These are phyloP conservation scores for Vireo griseus DNA, from an alignment of 2,797 vertebrate genomes.

Conservation along the genomic window DNA sequence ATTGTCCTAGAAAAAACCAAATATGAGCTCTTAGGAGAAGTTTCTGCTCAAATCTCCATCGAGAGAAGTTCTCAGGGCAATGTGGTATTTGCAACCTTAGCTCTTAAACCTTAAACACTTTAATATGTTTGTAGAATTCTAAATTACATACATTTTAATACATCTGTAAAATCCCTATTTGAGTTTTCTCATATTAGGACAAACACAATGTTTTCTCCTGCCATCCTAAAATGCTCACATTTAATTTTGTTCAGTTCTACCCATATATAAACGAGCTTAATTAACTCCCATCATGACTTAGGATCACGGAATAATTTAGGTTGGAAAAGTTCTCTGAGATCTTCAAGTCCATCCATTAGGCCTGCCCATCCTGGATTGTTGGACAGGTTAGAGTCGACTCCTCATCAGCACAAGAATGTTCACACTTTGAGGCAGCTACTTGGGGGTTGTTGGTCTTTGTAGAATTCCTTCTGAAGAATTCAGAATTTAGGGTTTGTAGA, in stretches of 20 bases:
- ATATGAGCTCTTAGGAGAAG: not conserved
- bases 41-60: not conserved
- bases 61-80: not conserved
- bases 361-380: not conserved
- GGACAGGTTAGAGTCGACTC: not conserved
- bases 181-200: not conserved
- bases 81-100: fast-evolving
- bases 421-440: not conserved
- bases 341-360: not conserved
- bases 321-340: not conserved
- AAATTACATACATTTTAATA: not conserved
- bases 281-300: fast-evolving
- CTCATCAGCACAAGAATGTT: fast-evolving
- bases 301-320: not conserved
- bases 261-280: not conserved
- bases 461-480: not conserved
- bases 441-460: not conserved
- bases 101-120: not conserved
- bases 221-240: not conserved
- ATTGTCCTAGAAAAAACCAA: not conserved
- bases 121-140: not conserved
- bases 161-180: not conserved
- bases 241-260: not conserved
- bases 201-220: fast-evolving
- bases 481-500: not conserved